Evolutionary conservation across 2,113 vertebrate genomes (phyloP), one percentile per base, ranked within the genome.

Genomic region (Epinephelus fuscoguttatus): DNA sequence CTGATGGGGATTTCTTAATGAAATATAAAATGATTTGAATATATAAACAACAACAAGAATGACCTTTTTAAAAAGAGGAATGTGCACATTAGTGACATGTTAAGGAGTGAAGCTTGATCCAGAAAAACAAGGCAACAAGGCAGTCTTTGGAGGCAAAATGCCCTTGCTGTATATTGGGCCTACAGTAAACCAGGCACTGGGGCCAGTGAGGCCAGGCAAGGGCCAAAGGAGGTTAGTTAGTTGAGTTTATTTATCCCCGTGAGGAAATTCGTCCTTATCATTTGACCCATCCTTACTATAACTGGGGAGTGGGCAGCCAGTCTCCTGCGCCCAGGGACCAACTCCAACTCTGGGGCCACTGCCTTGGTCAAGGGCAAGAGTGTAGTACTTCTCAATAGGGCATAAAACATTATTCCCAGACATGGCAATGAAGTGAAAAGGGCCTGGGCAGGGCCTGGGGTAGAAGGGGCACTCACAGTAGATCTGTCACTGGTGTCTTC

Each of bases 191-290:
- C 18, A 6, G 13, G 10, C 23, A 50, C 13, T 30, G 49, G 42
- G 61, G 9, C 62, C 0, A 40, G 6, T 69, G 56, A 23, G 59
- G 49, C 40, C 30, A 47, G 21, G 7, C 17, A 11, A 23, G 14
- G 4, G 25, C 33, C 61, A 4, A 1, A 18, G 9, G 47, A 69
- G 56, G 63, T 69, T 57, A 66, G 66, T 59, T 25, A 57, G 27
- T 80, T 59, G 8, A 66, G 27, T 80, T 80, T 49, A 72, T 84
- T 84, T 62, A 75, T 85, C 82, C 79, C 72, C 66, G 47, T 57
- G 82, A 80, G 85, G 62, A 83, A 80, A 73, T 50, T 52, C 18
- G 62, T 80, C 75, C 85, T 80, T 21, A 52, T 61, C 13, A 60
- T 80, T 64, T 85, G 85, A 87, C 82, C 75, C 55, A 27, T 33